Base-by-base conservation (phyloP, 2,797 vertebrate genomes). In the Iguana delicatissima region DNA sequence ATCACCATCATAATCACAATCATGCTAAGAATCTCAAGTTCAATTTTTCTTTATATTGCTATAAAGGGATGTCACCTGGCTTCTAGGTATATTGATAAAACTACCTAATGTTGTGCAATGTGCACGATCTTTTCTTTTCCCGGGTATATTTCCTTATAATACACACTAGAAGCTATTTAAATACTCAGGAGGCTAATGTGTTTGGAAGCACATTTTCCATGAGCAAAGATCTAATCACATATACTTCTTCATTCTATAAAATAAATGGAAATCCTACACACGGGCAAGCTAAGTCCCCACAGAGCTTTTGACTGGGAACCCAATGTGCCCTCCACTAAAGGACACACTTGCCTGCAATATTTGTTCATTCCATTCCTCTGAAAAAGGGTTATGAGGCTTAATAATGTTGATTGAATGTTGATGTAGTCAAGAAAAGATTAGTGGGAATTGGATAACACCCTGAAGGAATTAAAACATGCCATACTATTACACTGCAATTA, bases 361-460 rank as follows among this genome's bases (percentile, higher is more conserved):
- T 74, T 90, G 69, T 55, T 82, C 42, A 86, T 82, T 73, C 91
- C 94, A 80, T 86, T 88, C 1, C 0, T 89, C 67, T 90, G 64
- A 90, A 35, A 52, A 46, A 29, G 93, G 38, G 80, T 91, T 89
- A 87, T 93, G 10, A 38, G 3, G 0, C 92, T 95, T 95, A 95
- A 92, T 89, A 77, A 80, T 64, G 16, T 89, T 85, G 46, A 90
- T 90, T 57, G 64, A 80, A 86, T 86, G 35, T 88, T 90, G 16
- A 90, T 93, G 32, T 91, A 90, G 57, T 88, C 4, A 84, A 85
- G 89, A 90, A 93, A 85, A 90, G 10, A 91, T 90, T 42, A 92
- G 50, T 91, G 10, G 85, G 24, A 84, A 24, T 91, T 67, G 2
- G 2, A 73, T 86, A 88, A 86, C 87, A 94, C 87, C 6, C 88